Percentiles rank a stretch among this genome's conserved stretches.
phyloP scores from a whole-genome alignment of 2,797 vertebrate species.

The Rhinella marina region DNA sequence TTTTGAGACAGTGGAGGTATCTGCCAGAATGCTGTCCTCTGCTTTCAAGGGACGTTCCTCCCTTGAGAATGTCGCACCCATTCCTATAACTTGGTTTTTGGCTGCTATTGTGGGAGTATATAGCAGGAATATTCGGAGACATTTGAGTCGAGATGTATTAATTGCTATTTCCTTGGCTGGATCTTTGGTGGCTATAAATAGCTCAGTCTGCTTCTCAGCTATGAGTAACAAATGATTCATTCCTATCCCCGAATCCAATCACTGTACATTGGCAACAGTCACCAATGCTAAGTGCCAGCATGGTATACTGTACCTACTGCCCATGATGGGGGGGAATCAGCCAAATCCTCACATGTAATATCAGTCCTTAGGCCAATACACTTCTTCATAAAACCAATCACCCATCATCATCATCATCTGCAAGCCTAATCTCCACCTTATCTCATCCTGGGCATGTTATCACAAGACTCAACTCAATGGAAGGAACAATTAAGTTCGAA shows the following conservation, averaged over 20 bases:
- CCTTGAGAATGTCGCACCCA: too few species aligned
- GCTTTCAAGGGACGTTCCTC: not conserved
- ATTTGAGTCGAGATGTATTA: not conserved
- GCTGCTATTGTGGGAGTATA: not conserved
- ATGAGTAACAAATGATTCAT: not conserved
- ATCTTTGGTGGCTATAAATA: not conserved
- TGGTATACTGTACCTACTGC: not conserved
- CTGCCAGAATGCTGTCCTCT: not conserved
- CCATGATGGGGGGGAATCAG: not conserved
- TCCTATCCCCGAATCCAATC: not conserved
- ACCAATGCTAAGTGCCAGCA: not conserved
- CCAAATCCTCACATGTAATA: not conserved
- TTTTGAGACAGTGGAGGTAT: not conserved
- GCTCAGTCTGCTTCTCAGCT: not conserved
- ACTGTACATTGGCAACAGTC: not conserved
- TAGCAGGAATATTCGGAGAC: not conserved
- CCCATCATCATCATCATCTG: not conserved
- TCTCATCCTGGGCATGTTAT: not conserved
- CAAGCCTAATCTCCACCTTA: not conserved
- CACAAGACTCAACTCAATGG: not conserved
- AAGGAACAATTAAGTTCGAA: not conserved
- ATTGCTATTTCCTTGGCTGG: slow-evolving; percentile 2
- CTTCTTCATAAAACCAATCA: not conserved
- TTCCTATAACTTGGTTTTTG: not conserved
- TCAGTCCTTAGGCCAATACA: not conserved